Evolutionary conservation across 2,113 vertebrate genomes (phyloP).

Genomic region (Cricetomys ansorgei): DNA sequence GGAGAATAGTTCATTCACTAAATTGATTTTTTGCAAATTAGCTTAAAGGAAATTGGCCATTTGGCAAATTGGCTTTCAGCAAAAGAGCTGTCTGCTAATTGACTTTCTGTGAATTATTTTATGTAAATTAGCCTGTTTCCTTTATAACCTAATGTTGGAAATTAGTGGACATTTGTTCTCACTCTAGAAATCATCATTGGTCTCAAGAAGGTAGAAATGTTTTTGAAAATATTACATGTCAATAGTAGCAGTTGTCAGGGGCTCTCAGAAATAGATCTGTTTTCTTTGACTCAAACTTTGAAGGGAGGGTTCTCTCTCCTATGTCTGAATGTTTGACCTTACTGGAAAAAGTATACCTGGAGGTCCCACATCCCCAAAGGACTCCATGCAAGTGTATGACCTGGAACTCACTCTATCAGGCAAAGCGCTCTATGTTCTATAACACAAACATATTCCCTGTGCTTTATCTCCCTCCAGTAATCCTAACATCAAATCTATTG

Average conservation of each 20-base stretch:
- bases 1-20: conserved; percentile 33
- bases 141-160: conserved; percentile 46
- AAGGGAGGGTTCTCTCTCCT: not conserved
- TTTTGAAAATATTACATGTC: conserved; percentile 24
- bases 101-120: conserved; percentile 63
- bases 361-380: not conserved
- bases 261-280: not conserved
- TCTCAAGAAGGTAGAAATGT: conserved; percentile 14
- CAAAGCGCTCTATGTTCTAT: not conserved
- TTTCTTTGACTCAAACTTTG: not conserved
- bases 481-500: not conserved
- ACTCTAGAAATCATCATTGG: conserved; percentile 47
- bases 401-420: not conserved
- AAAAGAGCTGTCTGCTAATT: conserved; percentile 52
- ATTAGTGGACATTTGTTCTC: conserved; percentile 46
- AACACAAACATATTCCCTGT: not conserved
- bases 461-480: not conserved
- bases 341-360: not conserved
- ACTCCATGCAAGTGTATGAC: not conserved
- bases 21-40: conserved; percentile 63
- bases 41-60: conserved; percentile 64
- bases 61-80: conserved; percentile 62
- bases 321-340: not conserved
- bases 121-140: conserved; percentile 61
- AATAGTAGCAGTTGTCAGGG: not conserved